Evolutionary conservation across 2,113 vertebrate genomes (phyloP), one percentile per base, ranked within the genome.

Genomic region (Suncus etruscus): DNA sequence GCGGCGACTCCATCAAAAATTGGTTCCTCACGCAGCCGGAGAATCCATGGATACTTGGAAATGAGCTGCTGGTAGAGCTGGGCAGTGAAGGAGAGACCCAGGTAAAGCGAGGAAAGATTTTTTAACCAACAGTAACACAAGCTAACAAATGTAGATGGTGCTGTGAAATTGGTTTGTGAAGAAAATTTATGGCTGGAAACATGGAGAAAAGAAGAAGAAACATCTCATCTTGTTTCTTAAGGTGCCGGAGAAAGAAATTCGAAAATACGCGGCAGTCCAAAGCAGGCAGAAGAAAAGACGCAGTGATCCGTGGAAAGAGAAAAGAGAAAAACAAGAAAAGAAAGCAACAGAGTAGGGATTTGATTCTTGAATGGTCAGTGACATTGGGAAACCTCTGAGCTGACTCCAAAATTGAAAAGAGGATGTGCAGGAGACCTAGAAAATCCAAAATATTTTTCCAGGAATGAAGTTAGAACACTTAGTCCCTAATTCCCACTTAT

Each of bases 331-430:
- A 79, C 61, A 72, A 89, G 65, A 20, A 20, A 24, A 72, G 63
- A 89, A 58, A 73, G 29, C 18, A 80, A 63, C 24, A 8, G 70
- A 69, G 61, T 69, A 45, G 73, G 15, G 69, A 29, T 7, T 78
- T 74, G 51, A 11, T 58, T 91, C 29, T 91, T 90, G 83, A 87
- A 91, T 83, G 66, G 31, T 74, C 15, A 50, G 32, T 22, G 77
- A 83, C 78, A 80, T 45, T 54, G 25, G 72, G 76, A 76, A 73
- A 61, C 16, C 27, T 2, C 27, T 73, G 18, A 29, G 15, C 32
- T 54, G 6, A 77, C 14, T 92, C 11, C 1, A 50, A 47, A 84
- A 29, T 58, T 22, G 45, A 20, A 16, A 10, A 45, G 50, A 75
- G 63, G n/a, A 80, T 29, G 31, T 61, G 58, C 15, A 51, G 29